A percentile compares a stretch with the other conserved stretches of the same genome.
Conservation (phyloP, 2,797 vertebrate genomes). For the Taenioides sp. region DNA sequence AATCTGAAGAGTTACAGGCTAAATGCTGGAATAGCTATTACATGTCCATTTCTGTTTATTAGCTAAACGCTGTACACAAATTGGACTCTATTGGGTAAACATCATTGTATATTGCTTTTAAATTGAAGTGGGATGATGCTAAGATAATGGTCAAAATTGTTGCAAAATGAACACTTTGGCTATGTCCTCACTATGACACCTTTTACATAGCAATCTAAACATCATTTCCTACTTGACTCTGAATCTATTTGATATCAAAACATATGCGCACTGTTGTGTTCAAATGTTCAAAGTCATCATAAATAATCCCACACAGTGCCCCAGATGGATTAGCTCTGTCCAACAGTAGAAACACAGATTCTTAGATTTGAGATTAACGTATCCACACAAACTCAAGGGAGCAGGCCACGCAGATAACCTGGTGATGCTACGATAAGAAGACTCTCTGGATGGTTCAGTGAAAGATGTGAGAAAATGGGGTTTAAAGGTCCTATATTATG, state of each 20-base stretch:
- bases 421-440: not conserved
- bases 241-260: not conserved
- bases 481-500: too few species aligned
- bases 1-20: not conserved
- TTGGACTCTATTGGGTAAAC: not conserved
- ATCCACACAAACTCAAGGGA: slow-evolving; percentile 2
- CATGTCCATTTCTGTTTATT: not conserved
- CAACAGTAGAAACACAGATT: not conserved
- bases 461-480: not conserved
- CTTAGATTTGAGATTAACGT: slow-evolving; percentile 3
- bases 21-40: not conserved
- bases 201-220: not conserved
- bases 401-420: slow-evolving; percentile 1
- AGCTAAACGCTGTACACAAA: not conserved
- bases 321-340: not conserved
- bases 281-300: not conserved
- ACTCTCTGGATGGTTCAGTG: not conserved
- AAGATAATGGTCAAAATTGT: not conserved
- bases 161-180: not conserved
- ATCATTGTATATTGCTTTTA: not conserved
- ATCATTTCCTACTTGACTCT: not conserved
- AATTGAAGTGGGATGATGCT: not conserved
- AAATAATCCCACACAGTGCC: not conserved
- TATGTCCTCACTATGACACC: not conserved
- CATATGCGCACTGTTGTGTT: not conserved